Conservation (phyloP, 2,888 invertebrate species). For the Agrilus mali region DNA sequence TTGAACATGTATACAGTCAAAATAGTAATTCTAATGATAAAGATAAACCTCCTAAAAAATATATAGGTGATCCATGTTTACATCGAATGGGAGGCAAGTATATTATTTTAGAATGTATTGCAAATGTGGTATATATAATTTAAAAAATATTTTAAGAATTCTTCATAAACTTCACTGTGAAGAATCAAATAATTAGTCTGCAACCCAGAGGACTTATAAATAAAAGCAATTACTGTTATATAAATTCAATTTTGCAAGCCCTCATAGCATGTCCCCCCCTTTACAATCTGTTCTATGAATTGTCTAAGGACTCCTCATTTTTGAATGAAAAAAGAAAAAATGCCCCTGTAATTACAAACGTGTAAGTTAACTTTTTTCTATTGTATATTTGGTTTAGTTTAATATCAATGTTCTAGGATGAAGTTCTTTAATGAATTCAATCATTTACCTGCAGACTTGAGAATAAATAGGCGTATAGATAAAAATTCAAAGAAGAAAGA, state of each 20-base stretch:
- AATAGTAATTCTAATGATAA: no score
- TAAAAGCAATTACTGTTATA: conserved; percentile 91
- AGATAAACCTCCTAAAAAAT: conserved; percentile 31
- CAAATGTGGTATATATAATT: no score
- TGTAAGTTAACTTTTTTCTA: conserved; percentile 50
- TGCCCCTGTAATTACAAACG: conserved; percentile 82
- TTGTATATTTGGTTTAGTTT: conserved; percentile 5
- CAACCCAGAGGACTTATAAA: conserved; percentile 86
- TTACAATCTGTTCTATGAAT: conserved; percentile 74
- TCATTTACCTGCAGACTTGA: conserved; percentile 45
- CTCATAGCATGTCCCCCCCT: conserved; percentile 90
- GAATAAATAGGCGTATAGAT: conserved; percentile 34
- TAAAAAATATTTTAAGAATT: conserved; percentile 1
- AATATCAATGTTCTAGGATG: conserved; percentile 39
- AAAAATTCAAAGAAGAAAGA: conserved; percentile 41
- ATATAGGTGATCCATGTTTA: conserved; percentile 52
- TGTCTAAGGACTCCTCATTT: conserved; percentile 52
- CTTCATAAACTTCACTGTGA: conserved; percentile 39
- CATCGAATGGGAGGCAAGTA: conserved; percentile 58
- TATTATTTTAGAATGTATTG: neutral
- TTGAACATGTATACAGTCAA: no score
- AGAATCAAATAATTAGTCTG: conserved; percentile 66
- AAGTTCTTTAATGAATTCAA: conserved; percentile 71
- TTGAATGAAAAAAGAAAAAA: conserved; percentile 37
- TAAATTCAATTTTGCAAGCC: conserved; percentile 90